Base-by-base conservation (phyloP, 2,113 vertebrate genomes). In the Apus apus region DNA sequence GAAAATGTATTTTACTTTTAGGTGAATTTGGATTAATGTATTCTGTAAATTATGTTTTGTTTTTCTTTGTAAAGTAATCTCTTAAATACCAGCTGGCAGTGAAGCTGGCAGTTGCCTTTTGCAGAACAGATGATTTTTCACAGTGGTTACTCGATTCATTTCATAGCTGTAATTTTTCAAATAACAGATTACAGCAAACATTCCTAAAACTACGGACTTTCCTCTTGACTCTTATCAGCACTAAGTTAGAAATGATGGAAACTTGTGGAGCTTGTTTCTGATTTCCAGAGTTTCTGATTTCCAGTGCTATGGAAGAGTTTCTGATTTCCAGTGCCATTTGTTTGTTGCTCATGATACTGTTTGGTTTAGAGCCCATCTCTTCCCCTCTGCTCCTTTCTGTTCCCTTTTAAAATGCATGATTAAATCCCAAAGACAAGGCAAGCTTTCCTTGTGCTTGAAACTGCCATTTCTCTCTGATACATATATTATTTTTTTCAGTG, bases 111-210 rank as follows among this genome's bases (percentile, higher is more conserved):
- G 66, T 82, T 90, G 87, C 56, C 76, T 90, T 90, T 93, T 94
- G 53, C 77, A 81, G 74, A 95, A 84, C 80, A 77, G 84, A 82
- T 85, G 54, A 92, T 91, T 96, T 94, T 94, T 68, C 62, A 78
- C 78, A 85, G 73, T 45, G 65, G 43, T 87, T 85, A 60, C 19
- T 94, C 54, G 46, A 81, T 88, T 96, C 53, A 53, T 92, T 96
- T 91, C 62, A 30, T 91, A 92, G 71, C 61, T 90, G 72, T 92
- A 65, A 70, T 66, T 90, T 96, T 94, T 92, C 60, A 77, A 76
- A 45, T 36, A 93, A 62, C 51, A 74, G 57, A 86, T 93, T 87
- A 89, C 21, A 77, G 62, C 53, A 73, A 72, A 62, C 57, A 43
- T 85, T 87, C 46, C 32, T 70, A 43, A 75, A 85, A 88, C 65